phyloP scores from a whole-genome alignment of 2,797 vertebrate genomes.

The Thunnus albacares region DNA sequence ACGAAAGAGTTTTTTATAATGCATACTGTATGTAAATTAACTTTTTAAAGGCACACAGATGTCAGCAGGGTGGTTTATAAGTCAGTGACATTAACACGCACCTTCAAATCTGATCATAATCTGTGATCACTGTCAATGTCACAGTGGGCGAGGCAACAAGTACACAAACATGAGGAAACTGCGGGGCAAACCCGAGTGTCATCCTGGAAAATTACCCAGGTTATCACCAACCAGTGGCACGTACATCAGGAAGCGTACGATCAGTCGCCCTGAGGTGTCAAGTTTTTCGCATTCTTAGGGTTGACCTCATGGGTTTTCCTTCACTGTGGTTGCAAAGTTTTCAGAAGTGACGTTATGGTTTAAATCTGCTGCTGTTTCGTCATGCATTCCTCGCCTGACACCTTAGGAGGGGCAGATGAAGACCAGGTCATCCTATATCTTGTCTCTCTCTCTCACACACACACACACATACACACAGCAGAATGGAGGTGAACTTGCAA shows the following conservation, averaged over 20 bases:
- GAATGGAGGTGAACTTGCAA: constrained; percentile 38
- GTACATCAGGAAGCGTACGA: not conserved
- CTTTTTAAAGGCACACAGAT: not conserved
- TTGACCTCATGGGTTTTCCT: constrained; percentile 40
- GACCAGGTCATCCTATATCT: constrained; percentile 45
- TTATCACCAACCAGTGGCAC: constrained; percentile 1
- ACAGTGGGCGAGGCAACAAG: constrained; percentile 49
- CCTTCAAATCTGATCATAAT: not conserved
- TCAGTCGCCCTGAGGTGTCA: constrained; percentile 17
- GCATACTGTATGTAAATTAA: not conserved
- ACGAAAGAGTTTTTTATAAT: not conserved
- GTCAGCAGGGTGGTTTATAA: not conserved
- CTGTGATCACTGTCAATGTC: not conserved
- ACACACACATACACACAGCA: not conserved
- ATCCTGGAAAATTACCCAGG: constrained; percentile 48
- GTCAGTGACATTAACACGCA: not conserved
- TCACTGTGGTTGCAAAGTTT: not conserved
- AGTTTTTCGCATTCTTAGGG: constrained; percentile 28
- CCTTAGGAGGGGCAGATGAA: constrained; percentile 25
- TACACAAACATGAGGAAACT: constrained; percentile 42
- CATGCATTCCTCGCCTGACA: constrained; percentile 57
- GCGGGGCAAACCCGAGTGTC: constrained; percentile 15
- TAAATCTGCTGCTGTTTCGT: constrained; percentile 34
- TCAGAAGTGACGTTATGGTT: constrained; percentile 44
- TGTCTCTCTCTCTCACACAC: constrained; percentile 18